These are phyloP conservation scores for Brachyptera risi DNA, from an alignment of 2,888 invertebrate species.

Conservation along the genomic window DNA sequence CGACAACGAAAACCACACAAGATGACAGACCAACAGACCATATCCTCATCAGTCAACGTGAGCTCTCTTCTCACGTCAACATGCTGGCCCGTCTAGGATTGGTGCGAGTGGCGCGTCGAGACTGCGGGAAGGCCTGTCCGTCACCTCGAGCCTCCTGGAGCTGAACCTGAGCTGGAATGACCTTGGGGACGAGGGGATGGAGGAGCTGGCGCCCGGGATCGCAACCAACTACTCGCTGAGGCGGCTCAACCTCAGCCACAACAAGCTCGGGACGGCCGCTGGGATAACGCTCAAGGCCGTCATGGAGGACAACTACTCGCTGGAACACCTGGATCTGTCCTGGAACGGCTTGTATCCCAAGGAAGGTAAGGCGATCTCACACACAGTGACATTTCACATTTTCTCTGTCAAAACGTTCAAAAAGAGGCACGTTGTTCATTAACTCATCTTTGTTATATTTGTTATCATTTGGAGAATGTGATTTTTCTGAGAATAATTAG, in stretches of 20 bases:
- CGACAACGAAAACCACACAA: too few relatives aligned
- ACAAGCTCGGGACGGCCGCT: slow-evolving; percentile 6
- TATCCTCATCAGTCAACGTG: too few relatives aligned
- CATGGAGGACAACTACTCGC: slow-evolving; percentile 43
- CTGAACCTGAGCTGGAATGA: slow-evolving; percentile 21
- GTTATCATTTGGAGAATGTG: too few relatives aligned
- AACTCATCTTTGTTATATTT: too few relatives aligned
- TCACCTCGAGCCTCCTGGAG: background rate
- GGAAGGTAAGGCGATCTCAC: slow-evolving; percentile 40
- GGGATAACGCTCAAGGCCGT: slow-evolving; percentile 34
- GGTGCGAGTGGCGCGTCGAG: slow-evolving; percentile 46
- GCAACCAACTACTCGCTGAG: slow-evolving; percentile 9
- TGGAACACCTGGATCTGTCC: slow-evolving; percentile 50
- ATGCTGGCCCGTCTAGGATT: too few relatives aligned
- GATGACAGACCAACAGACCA: too few relatives aligned
- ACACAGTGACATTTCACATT: too few relatives aligned
- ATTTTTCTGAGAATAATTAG: too few relatives aligned
- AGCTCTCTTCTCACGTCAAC: too few relatives aligned
- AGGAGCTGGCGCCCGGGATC: background rate
- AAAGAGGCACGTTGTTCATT: too few relatives aligned
- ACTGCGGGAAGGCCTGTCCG: slow-evolving; percentile 20
- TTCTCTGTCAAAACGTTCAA: too few relatives aligned
- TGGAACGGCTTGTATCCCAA: slow-evolving; percentile 51
- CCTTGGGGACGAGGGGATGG: slow-evolving; percentile 18
- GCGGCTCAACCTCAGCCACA: slow-evolving; percentile 17